Evolutionary conservation across 2,888 invertebrate genomes (phyloP), one percentile per base, ranked within the genome.

Genomic region (Lagria hirta): DNA sequence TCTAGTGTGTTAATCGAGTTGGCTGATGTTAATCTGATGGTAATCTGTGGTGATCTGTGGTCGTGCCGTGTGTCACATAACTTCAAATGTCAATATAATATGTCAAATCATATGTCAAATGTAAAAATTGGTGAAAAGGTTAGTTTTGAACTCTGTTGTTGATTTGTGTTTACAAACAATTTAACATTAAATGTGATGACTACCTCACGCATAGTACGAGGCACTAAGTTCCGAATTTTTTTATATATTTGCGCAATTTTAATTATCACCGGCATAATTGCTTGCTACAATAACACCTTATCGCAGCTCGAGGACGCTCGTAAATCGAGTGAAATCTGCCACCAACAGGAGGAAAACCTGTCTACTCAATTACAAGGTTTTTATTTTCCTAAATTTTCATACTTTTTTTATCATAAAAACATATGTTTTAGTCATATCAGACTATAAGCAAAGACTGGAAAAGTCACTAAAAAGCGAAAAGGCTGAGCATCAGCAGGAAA

Each of bases 251-350:
- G 75, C 62, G 70, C 74, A 26, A 61, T 77, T 40, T 58, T 78
- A 36, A 70, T 77, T 50, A 69, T 79, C 43, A 70, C 72, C 12
- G 75, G 75, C 18, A 72, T 80, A 56, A 71, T 80, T 43, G 79
- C 77, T 35, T 74, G 79, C 54, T 80, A 78, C 55, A 80, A 78
- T 59, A 78, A 75, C 62, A 77, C 77, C 4, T 75, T 79, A 54
- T 69, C 75, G 27, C 77, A 80, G 64, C 64, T 80, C 23, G 78
- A 79, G 30, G 77, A 78, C 57, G 72, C 73, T 12, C 72, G 74
- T 55, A 76, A 74, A 54, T 67, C 74, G 22, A 73, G 73, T 49
- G 68, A 75, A 37, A 70, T 73, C 44, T 81, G 81, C 58, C 75
- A 75, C 51, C 77, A 79, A 49, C 77, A 78, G 52, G 77, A 80